Percentiles rank a stretch among this genome's conserved stretches.
These are phyloP conservation scores for Harpalus rufipes DNA, from an alignment of 2,888 invertebrate genomes.

Conservation along the genomic window DNA sequence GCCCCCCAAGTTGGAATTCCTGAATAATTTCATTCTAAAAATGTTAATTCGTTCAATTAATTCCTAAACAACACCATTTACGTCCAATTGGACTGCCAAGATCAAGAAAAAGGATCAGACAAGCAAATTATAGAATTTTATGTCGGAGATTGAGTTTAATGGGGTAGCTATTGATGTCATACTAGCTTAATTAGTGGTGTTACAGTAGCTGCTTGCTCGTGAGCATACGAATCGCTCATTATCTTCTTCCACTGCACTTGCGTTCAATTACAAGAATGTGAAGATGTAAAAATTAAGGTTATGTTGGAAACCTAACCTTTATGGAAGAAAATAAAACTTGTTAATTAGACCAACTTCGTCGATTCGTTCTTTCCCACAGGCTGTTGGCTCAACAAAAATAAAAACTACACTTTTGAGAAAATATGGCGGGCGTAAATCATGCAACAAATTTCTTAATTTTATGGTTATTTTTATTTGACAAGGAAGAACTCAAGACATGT, in stretches of 20 bases:
- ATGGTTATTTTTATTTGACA: constrained; percentile 29
- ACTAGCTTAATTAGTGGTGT: constrained; percentile 64
- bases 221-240: constrained; percentile 58
- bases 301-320: constrained; percentile 30
- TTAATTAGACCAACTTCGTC: constrained; percentile 21
- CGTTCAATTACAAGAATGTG: constrained; percentile 19
- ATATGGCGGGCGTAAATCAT: constrained; percentile 13
- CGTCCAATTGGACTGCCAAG: background rate
- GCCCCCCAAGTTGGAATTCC: constrained; percentile 6
- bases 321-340: constrained; percentile 22
- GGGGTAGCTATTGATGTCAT: constrained; percentile 56
- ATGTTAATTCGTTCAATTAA: constrained; percentile 41
- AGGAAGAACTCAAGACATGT: constrained; percentile 3
- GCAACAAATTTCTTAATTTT: constrained; percentile 25
- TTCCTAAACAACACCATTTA: constrained; percentile 24
- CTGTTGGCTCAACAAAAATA: background rate
- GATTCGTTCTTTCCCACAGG: constrained; percentile 8
- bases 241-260: constrained; percentile 18
- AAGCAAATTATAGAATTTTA: constrained; percentile 59
- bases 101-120: constrained; percentile 18
- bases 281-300: constrained; percentile 48
- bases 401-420: background rate
- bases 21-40: constrained; percentile 29
- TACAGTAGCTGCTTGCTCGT: constrained; percentile 44
- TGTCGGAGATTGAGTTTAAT: constrained; percentile 49